A percentile compares a stretch with the other conserved stretches of the same genome.
phyloP scores from a whole-genome alignment of 1,140 invertebrate genomes.

The Heliconius eleuchia region DNA sequence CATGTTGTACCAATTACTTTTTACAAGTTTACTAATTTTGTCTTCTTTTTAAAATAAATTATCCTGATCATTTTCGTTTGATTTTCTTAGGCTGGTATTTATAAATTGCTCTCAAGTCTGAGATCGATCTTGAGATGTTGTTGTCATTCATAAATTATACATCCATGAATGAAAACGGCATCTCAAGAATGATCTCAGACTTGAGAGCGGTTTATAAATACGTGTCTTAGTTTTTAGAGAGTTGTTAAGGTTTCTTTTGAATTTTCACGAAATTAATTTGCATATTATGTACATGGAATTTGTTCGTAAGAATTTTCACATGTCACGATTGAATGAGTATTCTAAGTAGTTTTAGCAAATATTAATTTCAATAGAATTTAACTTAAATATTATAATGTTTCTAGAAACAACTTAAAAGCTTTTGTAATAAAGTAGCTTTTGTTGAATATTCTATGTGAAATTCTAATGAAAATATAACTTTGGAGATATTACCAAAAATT shows the following conservation, averaged over 20 bases:
- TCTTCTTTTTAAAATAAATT: conserved; percentile 39
- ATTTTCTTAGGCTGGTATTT: background rate
- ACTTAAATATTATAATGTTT: background rate
- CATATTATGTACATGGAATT: background rate
- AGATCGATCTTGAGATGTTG: too few relatives aligned
- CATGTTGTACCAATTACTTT: conserved; percentile 71
- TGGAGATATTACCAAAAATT: background rate
- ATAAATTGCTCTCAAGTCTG: too few relatives aligned
- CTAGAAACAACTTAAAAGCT: background rate
- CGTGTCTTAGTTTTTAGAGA: background rate
- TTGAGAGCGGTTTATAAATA: too few relatives aligned
- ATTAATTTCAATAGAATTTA: background rate
- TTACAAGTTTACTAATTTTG: conserved; percentile 69
- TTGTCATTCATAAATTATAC: too few relatives aligned
- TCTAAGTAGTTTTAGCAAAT: background rate
- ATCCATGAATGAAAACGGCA: too few relatives aligned
- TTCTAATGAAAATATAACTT: too few relatives aligned
- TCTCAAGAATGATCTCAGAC: too few relatives aligned
- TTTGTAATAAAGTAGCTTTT: background rate
- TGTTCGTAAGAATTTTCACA: background rate
- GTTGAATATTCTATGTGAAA: background rate
- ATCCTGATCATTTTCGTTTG: conserved; percentile 13
- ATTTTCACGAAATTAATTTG: background rate
- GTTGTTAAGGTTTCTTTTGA: background rate
- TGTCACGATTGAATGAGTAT: background rate